Percentiles rank a stretch among this genome's conserved stretches.
These are phyloP conservation scores for Aleiodes alternator DNA, from an alignment of 2,888 invertebrate genomes.

Conservation along the genomic window DNA sequence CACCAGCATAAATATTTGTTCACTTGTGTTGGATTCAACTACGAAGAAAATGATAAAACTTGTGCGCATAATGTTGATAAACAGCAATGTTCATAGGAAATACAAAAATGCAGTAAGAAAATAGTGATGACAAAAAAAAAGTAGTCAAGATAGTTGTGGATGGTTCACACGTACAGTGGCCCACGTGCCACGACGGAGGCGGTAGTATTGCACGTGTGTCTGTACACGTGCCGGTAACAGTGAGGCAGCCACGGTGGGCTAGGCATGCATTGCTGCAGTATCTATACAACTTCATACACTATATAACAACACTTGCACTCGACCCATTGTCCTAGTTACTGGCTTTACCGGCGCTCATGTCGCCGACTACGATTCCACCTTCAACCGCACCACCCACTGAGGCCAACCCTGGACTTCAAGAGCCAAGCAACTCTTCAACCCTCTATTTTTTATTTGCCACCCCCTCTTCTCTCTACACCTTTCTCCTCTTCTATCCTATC, in stretches of 20 bases:
- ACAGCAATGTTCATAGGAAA: not conserved
- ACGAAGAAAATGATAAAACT: not conserved
- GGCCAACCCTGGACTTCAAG: conserved; percentile 45
- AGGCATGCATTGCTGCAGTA: conserved; percentile 41
- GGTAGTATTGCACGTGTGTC: conserved; percentile 58
- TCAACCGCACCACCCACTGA: conserved; percentile 20
- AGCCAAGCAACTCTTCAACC: conserved; percentile 46
- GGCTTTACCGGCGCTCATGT: conserved; percentile 59
- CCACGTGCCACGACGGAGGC: conserved; percentile 52
- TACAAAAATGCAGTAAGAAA: conserved; percentile 5
- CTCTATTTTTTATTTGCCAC: not conserved
- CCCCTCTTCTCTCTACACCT: not conserved
- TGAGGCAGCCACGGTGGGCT: conserved; percentile 55
- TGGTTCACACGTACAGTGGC: conserved; percentile 47
- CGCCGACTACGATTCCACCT: conserved; percentile 5
- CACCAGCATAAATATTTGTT: too few relatives aligned
- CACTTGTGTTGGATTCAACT: not conserved
- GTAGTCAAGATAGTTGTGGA: conserved; percentile 14
- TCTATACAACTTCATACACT: conserved; percentile 42
- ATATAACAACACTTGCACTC: conserved; percentile 61
- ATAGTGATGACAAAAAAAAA: not conserved
- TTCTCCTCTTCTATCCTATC: not conserved
- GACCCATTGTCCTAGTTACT: conserved; percentile 73
- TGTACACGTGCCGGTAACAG: conserved; percentile 67
- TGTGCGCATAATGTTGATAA: too few relatives aligned